phyloP scores from a whole-genome alignment of 1,140 invertebrate genomes.

The Drosophila arawakana region DNA sequence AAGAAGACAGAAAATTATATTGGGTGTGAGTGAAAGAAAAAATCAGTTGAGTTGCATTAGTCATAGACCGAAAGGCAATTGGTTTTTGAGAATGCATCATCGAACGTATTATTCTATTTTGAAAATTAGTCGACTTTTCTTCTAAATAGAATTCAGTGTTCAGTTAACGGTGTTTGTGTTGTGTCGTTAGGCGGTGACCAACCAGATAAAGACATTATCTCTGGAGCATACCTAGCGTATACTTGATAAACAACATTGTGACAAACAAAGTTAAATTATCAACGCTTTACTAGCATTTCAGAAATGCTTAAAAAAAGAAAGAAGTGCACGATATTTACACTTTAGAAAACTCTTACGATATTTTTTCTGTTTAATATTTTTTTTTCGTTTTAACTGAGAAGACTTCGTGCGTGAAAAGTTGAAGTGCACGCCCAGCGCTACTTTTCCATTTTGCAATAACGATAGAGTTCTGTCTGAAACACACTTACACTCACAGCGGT shows the following conservation, averaged over 20 bases:
- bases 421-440: not conserved
- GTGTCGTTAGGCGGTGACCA: slow-evolving; percentile 16
- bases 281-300: not conserved
- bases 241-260: slow-evolving; percentile 37
- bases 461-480: slow-evolving; percentile 1
- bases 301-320: not conserved
- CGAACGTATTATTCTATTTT: slow-evolving; percentile 8
- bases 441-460: slow-evolving; percentile 25
- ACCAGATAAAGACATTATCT: slow-evolving; percentile 36
- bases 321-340: not conserved
- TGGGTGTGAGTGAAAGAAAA: not conserved
- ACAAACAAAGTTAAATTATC: not conserved
- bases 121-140: slow-evolving; percentile 48
- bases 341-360: not conserved
- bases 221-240: slow-evolving; percentile 26
- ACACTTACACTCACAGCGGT: slow-evolving; percentile 8
- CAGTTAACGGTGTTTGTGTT: slow-evolving; percentile 5
- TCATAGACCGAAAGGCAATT: slow-evolving; percentile 34
- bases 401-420: not conserved
- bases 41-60: slow-evolving; percentile 38
- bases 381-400: not conserved
- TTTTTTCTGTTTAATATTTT: not conserved
- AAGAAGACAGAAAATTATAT: not conserved
- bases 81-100: slow-evolving; percentile 29
- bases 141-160: slow-evolving; percentile 20